phyloP scores from a whole-genome alignment of 2,113 vertebrate species.

The Fulmarus glacialis region DNA sequence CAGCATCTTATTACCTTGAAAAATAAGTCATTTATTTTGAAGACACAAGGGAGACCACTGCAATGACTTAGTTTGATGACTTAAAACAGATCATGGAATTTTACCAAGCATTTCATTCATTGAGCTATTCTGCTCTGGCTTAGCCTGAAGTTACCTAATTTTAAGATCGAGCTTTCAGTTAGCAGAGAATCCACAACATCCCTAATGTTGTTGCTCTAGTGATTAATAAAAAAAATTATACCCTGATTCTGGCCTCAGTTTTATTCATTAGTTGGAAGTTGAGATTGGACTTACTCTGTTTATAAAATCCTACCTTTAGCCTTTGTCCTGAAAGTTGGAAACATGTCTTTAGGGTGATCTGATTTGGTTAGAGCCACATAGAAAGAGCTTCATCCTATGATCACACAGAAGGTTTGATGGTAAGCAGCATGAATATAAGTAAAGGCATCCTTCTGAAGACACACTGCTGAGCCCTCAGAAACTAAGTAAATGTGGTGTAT shows the following conservation, averaged over 20 bases:
- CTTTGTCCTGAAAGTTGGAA: neutral
- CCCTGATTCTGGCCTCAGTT: neutral
- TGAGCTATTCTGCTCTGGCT: neutral
- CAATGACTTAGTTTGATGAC: neutral
- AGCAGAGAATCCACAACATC: neutral
- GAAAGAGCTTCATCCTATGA: neutral
- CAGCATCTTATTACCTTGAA: neutral
- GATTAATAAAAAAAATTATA: neutral
- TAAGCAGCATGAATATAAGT: neutral
- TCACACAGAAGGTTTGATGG: neutral
- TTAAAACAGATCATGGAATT: neutral
- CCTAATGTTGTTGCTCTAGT: neutral
- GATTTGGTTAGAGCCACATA: neutral
- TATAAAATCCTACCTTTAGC: neutral
- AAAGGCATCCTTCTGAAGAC: neutral
- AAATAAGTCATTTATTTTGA: neutral
- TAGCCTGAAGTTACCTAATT: neutral
- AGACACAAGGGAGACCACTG: neutral
- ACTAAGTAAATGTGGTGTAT: neutral
- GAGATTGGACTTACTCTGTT: neutral
- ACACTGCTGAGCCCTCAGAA: neutral
- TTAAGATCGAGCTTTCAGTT: neutral
- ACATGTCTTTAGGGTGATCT: neutral
- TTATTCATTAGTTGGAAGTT: neutral
- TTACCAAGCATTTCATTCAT: neutral